Conservation (phyloP, 1,140 invertebrate genomes). For the Asobara japonica region DNA sequence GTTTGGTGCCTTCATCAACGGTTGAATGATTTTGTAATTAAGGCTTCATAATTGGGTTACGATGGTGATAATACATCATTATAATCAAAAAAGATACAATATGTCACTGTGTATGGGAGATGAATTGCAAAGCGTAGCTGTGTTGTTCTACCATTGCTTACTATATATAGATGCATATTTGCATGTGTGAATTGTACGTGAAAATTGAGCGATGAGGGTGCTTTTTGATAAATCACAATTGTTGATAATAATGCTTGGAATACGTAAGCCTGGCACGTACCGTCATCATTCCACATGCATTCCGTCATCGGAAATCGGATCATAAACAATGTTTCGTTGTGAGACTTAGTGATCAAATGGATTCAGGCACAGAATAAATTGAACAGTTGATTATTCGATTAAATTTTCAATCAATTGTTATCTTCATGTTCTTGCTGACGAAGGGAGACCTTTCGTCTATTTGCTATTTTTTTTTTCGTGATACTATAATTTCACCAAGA, state of each 20-base stretch:
- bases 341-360: not conserved
- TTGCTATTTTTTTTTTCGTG: too few species aligned
- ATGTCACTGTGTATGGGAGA: not conserved
- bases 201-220: not conserved
- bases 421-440: too few species aligned
- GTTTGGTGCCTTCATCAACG: not conserved
- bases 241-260: not conserved
- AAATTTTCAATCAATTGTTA: too few species aligned
- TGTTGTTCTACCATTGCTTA: not conserved
- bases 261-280: not conserved
- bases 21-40: not conserved
- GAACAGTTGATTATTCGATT: not conserved
- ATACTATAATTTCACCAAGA: too few species aligned
- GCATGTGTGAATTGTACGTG: not conserved
- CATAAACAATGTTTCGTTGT: conserved; percentile 5
- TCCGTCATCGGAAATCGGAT: conserved; percentile 8
- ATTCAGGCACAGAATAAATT: not conserved
- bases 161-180: not conserved
- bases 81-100: not conserved
- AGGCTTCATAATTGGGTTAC: not conserved
- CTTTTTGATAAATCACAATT: conserved; percentile 7
- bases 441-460: too few species aligned
- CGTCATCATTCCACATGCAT: not conserved
- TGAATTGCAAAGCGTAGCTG: not conserved
- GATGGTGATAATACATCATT: not conserved